Percentiles rank a stretch among this genome's conserved stretches.
Conservation (phyloP, 2,888 invertebrate genomes). For the Drosophila falleni region DNA sequence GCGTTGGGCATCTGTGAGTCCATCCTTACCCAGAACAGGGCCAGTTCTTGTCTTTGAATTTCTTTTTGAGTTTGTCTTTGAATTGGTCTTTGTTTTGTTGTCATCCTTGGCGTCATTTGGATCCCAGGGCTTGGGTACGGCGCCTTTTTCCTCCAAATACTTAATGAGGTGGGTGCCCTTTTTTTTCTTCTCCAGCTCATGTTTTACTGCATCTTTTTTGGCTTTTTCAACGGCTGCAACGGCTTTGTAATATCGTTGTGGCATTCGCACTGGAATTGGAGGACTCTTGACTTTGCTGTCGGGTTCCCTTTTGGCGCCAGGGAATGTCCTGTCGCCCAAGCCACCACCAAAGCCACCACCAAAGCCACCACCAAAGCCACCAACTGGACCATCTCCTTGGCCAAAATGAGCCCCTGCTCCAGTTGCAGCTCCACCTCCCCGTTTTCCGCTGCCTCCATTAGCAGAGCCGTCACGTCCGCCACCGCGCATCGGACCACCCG, state of each 20-base stretch:
- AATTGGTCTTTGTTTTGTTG: background rate
- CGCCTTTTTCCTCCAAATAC: slow-evolving; percentile 49
- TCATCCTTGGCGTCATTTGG: slow-evolving; percentile 36
- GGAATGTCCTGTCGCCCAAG: slow-evolving; percentile 27
- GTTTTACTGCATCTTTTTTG: slow-evolving; percentile 17
- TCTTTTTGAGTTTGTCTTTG: background rate
- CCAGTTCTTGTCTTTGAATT: background rate
- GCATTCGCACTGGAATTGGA: slow-evolving; percentile 48
- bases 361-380: background rate
- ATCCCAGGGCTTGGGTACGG: slow-evolving; percentile 40
- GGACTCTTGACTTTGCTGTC: slow-evolving; percentile 13
- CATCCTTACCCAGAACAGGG: slow-evolving; percentile 43
- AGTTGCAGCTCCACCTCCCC: background rate
- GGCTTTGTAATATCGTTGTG: slow-evolving; percentile 15
- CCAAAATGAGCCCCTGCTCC: background rate
- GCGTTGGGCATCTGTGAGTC: slow-evolving; percentile 48
- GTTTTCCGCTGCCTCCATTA: background rate
- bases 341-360: slow-evolving; percentile 7
- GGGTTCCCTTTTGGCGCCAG: slow-evolving; percentile 31
- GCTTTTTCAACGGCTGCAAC: slow-evolving; percentile 13
- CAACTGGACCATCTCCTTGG: background rate
- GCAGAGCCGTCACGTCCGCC: slow-evolving; percentile 23
- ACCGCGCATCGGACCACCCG: slow-evolving; percentile 35
- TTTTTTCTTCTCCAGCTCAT: slow-evolving; percentile 17
- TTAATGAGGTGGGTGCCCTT: slow-evolving; percentile 55